Evolutionary conservation across 2,888 invertebrate genomes (phyloP), one percentile per base, ranked within the genome.

Genomic region (Hedya salicella): DNA sequence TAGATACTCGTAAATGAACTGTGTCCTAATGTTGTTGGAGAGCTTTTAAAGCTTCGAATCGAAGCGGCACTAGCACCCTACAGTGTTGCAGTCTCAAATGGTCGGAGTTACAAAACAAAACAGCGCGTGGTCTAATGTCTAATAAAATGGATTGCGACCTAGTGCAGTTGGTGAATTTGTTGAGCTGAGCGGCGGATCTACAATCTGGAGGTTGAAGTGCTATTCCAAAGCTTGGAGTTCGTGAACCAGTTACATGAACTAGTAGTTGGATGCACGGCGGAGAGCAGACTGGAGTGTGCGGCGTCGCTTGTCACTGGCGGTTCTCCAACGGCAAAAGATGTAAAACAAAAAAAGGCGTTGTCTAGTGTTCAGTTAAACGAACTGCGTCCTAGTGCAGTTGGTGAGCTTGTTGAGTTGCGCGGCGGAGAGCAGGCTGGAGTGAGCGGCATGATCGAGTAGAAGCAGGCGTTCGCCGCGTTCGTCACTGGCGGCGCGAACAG

Each of bases 371-470:
- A 36, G 36, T 11, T 36, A 91, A 14, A 92, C 91, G 71, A 91
- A 92, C 59, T 91, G 91, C 17, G 91, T 79, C 25, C 87, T 77
- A 2, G 89, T 89, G 70, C 86, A 88, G 62, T 83, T 86, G 1
- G 87, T 85, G 3, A 92, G 81, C 68, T 91, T 91, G 73, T 83
- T 86, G 11, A 91, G 80, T 73, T 92, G 91, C 42, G 89, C 89
- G 8, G 90, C 85, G n/a, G 92, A 92, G 0, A 92, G 78, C 30
- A 92, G 69, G 74, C 89, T 91, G 70, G 89, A 91, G 69, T 91
- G 91, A 0, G 91, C 90, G 1, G 88, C 87, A 75, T 91, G 91
- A 76, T 92, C 91, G 0, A 91, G 81, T 5, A 92, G 73, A 6
- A 92, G 71, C 4, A 92, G 73, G 0, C 91, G 78, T 61, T 91